phyloP scores from a whole-genome alignment of 1,140 invertebrate species.

The Drosophila nigrodunni region DNA sequence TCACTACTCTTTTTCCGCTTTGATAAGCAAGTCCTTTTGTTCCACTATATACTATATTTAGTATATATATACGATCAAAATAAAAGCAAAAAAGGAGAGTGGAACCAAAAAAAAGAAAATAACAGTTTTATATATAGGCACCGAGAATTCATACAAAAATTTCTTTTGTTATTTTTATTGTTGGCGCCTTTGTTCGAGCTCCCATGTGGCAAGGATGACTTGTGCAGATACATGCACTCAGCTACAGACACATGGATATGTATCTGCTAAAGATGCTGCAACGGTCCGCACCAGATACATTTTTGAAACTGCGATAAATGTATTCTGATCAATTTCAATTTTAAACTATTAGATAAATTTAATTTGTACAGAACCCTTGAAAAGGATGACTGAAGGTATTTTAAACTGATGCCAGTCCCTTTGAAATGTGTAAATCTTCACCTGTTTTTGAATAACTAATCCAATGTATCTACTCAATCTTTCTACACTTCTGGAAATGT shows the following conservation, averaged over 20 bases:
- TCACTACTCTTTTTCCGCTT: conserved; percentile 79
- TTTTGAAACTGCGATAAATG: conserved; percentile 40
- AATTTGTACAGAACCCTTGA: conserved; percentile 5
- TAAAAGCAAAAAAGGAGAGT: conserved; percentile 6
- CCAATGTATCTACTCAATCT: conserved; percentile 11
- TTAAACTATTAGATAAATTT: conserved; percentile 43
- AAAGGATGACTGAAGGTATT: conserved; percentile 2
- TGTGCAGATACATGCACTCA: conserved; percentile 61
- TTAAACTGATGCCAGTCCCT: not conserved
- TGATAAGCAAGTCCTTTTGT: conserved; percentile 80
- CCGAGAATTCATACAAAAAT: conserved; percentile 63
- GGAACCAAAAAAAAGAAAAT: not conserved
- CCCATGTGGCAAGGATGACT: conserved; percentile 49
- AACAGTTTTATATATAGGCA: conserved; percentile 65
- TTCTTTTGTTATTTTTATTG: conserved; percentile 70
- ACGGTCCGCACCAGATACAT: conserved; percentile 29
- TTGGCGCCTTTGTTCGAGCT: conserved; percentile 64
- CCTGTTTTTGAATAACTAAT: not conserved
- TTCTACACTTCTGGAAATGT: conserved; percentile 7
- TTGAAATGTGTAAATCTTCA: conserved; percentile 19
- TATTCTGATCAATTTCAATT: conserved; percentile 50
- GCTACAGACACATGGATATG: conserved; percentile 52
- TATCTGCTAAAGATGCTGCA: conserved; percentile 61
- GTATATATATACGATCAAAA: conserved; percentile 16
- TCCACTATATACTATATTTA: conserved; percentile 45